Evolutionary conservation across 2,113 vertebrate genomes (phyloP).

Genomic region (Theropithecus gelada): DNA sequence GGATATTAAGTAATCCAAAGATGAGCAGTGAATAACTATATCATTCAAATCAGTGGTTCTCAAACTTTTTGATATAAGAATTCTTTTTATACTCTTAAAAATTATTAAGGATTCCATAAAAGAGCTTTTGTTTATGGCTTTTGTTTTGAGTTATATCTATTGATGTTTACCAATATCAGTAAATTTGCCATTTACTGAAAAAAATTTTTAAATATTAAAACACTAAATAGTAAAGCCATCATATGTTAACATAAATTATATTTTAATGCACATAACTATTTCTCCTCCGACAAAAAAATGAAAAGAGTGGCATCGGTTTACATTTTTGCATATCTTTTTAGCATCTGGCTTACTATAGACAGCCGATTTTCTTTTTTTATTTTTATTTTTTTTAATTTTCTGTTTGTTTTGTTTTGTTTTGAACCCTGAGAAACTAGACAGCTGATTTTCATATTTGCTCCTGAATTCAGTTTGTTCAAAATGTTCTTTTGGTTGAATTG

Average conservation of each 20-base stretch:
- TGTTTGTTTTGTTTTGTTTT: too few species aligned
- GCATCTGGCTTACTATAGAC: background rate
- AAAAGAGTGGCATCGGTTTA: background rate
- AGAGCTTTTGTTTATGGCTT: background rate
- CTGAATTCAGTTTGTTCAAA: background rate
- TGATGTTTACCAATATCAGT: background rate
- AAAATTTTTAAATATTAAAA: background rate
- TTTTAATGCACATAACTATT: slow-evolving; percentile 20
- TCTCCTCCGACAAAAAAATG: background rate
- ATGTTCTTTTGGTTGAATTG: background rate
- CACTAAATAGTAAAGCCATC: background rate
- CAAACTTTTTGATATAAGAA: background rate
- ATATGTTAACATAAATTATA: background rate
- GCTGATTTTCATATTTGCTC: background rate
- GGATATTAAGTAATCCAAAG: background rate
- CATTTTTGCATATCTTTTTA: background rate
- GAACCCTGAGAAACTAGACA: background rate
- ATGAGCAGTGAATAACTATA: background rate
- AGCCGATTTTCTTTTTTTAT: too few species aligned
- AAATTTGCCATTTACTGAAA: background rate
- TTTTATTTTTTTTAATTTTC: too few species aligned
- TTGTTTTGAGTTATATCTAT: background rate
- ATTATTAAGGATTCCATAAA: background rate
- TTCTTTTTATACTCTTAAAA: background rate
- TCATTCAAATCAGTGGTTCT: background rate